phyloP scores from a whole-genome alignment of 2,888 invertebrate genomes.

The Agonopterix heracliana region DNA sequence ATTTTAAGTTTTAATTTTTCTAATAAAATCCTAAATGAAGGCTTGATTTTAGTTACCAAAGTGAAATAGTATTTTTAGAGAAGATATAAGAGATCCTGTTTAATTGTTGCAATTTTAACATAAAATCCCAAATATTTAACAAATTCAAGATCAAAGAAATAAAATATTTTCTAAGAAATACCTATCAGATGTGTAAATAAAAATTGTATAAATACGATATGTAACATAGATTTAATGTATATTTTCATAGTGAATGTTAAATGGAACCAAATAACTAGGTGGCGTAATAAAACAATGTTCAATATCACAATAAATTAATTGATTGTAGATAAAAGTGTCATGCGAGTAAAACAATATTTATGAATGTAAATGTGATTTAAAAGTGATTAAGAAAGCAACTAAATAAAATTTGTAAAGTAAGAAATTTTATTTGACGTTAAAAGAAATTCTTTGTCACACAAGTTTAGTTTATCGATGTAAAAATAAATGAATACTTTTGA shows the following conservation, averaged over 20 bases:
- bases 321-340: constrained; percentile 9
- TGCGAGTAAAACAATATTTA: constrained; percentile 9
- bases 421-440: background rate
- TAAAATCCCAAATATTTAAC: too few species aligned
- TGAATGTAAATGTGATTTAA: constrained; percentile 28
- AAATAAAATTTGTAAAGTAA: background rate
- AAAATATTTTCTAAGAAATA: constrained; percentile 19
- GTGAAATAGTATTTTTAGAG: background rate
- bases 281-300: constrained; percentile 18
- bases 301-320: constrained; percentile 13
- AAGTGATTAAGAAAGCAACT: constrained; percentile 22
- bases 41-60: too few species aligned
- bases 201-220: constrained; percentile 49
- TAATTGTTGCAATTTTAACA: too few species aligned
- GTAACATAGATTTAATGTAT: constrained; percentile 59
- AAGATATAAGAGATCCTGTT: background rate
- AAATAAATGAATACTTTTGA: background rate
- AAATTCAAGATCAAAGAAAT: background rate
- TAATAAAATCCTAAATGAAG: too few species aligned
- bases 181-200: constrained; percentile 42
- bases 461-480: background rate
- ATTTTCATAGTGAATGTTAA: constrained; percentile 74
- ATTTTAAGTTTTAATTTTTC: too few species aligned
- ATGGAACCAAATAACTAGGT: constrained; percentile 69
- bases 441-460: background rate